Conservation (phyloP, 2,113 vertebrate genomes). For the Cheilinus undulatus region DNA sequence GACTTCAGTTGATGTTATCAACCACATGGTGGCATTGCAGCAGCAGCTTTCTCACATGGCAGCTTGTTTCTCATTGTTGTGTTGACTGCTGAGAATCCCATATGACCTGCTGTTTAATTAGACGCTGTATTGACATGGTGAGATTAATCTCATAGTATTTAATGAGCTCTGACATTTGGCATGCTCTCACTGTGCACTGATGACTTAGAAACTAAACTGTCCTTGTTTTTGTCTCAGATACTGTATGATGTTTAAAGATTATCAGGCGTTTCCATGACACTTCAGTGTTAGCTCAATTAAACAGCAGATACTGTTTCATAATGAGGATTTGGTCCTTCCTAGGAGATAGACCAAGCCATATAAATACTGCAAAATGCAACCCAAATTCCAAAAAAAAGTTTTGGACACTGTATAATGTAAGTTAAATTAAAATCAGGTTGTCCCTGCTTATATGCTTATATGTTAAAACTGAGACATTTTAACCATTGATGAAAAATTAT, state of each 20-base stretch:
- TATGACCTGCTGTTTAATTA: conserved; percentile 59
- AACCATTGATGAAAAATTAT: no score
- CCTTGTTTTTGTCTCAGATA: background rate
- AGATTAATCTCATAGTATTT: conserved; percentile 60
- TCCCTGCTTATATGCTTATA: no score
- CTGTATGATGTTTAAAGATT: background rate
- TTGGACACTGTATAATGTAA: no score
- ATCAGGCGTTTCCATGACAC: background rate
- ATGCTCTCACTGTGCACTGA: conserved; percentile 19
- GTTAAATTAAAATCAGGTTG: no score
- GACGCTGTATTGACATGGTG: conserved; percentile 45
- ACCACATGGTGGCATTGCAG: conserved; percentile 66
- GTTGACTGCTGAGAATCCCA: conserved; percentile 36
- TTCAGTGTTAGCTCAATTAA: conserved; percentile 26
- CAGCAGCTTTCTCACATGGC: background rate
- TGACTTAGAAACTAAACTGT: background rate
- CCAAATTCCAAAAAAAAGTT: no score
- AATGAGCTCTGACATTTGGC: conserved; percentile 67
- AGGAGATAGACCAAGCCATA: background rate
- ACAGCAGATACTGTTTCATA: background rate
- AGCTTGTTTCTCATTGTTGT: background rate
- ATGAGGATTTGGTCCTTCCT: background rate
- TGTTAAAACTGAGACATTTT: no score
- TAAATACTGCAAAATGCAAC: no score
- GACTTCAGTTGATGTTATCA: background rate